Conservation (phyloP, 2,888 invertebrate genomes). For the Hyppa rectilinea region DNA sequence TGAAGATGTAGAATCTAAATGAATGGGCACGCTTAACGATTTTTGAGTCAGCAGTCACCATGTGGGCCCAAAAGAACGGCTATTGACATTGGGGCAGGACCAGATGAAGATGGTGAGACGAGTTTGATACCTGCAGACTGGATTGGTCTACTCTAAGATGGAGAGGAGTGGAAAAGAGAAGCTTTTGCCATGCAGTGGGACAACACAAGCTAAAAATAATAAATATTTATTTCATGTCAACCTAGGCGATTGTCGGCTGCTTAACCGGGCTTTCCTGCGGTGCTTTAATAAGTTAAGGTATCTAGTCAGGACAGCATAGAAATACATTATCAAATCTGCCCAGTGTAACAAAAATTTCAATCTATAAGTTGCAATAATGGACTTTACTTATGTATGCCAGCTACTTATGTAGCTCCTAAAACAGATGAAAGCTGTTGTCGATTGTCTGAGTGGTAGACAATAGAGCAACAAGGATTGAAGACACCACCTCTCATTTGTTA, state of each 20-base stretch:
- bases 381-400: neutral
- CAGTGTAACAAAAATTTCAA: neutral
- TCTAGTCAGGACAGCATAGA: neutral
- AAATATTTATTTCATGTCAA: too few species aligned
- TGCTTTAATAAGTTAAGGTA: neutral
- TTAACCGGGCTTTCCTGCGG: neutral
- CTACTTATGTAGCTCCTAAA: neutral
- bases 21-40: neutral
- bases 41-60: neutral
- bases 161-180: too few species aligned
- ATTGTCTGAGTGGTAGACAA: too few species aligned
- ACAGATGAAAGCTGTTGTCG: neutral
- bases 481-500: neutral
- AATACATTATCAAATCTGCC: neutral
- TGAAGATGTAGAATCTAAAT: constrained; percentile 27
- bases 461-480: neutral
- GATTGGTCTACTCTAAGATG: too few species aligned
- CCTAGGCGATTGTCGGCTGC: neutral
- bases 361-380: neutral
- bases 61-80: too few species aligned
- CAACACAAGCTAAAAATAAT: too few species aligned
- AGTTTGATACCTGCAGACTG: too few species aligned
- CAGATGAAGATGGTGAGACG: too few species aligned
- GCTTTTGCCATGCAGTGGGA: too few species aligned
- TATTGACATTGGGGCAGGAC: too few species aligned